Percentiles rank a stretch among this genome's conserved stretches.
Conservation (phyloP, 2,888 invertebrate species). For the Leucozona laternaria region DNA sequence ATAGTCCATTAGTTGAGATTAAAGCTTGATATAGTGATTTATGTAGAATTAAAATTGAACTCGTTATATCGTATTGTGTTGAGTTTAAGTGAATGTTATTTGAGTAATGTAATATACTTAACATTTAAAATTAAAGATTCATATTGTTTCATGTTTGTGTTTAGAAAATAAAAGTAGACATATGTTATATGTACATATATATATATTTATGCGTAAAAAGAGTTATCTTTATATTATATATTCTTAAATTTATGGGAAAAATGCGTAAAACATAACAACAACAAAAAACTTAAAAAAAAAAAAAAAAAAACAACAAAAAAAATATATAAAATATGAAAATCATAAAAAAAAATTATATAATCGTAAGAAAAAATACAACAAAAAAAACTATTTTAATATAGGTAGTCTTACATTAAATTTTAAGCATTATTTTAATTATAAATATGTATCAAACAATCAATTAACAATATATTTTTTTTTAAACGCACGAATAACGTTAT, state of each 20-base stretch:
- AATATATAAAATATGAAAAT: conserved; percentile 48
- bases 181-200: background rate
- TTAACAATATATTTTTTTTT: conserved; percentile 45
- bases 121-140: conserved; percentile 48
- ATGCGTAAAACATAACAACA: conserved; percentile 38
- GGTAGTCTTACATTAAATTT: background rate
- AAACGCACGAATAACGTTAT: conserved; percentile 34
- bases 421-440: conserved; percentile 24
- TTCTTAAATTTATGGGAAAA: conserved; percentile 48
- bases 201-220: background rate
- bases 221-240: conserved; percentile 28
- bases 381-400: conserved; percentile 19
- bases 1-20: conserved; percentile 32
- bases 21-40: conserved; percentile 41
- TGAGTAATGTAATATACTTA: conserved; percentile 40
- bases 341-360: conserved; percentile 34
- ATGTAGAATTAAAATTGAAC: conserved; percentile 19
- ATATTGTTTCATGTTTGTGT: conserved; percentile 58
- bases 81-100: conserved; percentile 55
- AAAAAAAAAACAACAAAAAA: conserved; percentile 36
- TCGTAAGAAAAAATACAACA: conserved; percentile 42
- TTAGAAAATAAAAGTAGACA: conserved; percentile 24
- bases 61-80: conserved; percentile 44
- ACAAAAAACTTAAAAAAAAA: conserved; percentile 15
- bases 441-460: conserved; percentile 10